Base-by-base conservation (phyloP, 2,113 vertebrate genomes). In the Nerophis lumbriciformis region DNA sequence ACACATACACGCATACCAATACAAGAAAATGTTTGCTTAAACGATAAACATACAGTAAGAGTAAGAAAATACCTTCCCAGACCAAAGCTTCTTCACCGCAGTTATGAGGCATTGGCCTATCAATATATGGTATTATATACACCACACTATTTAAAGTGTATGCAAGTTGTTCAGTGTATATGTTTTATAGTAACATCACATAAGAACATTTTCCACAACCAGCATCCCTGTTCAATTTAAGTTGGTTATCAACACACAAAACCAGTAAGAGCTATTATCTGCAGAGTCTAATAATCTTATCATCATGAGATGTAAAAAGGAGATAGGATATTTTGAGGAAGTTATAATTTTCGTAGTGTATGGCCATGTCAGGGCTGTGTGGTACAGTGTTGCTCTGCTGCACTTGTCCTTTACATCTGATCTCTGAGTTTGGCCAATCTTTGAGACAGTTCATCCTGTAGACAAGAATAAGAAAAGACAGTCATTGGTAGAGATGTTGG, bases 371-470 rank as follows among this genome's bases (percentile, higher is more conserved):
- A 48, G 48, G 67, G 53, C 59, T 51, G 56, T 53, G 52, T 10
- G 5, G 49, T 42, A 48, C 1, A 39, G 38, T 21, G 15, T 14
- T 45, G 13, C 64, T 62, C 15, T 61, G 15, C 66, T 11, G 47
- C 37, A 47, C 59, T 53, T 5, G 0, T 38, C 60, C 16, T 28
- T 89, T 82, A 98, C 66, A 98, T 88, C 73, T 97, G 94, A 77
- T 98, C 96, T 72, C 96, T 87, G 9, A 99, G 94, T 72, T 90
- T 95, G 70, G 96, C 93, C 59, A 98, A 89, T 66, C 95, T 91
- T 84, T 95, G 92, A 8, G 94, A 97, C 59, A 97, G 88, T 78
- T 98, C 94, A 75, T 99, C 97, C 95, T 98, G 53, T 14, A 51
- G 59, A 68, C 2, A 53, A 69, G 19, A 73, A 54, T 56, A n/a